Evolutionary conservation across 2,113 vertebrate genomes (phyloP).

Genomic region (Fregata magnificens): DNA sequence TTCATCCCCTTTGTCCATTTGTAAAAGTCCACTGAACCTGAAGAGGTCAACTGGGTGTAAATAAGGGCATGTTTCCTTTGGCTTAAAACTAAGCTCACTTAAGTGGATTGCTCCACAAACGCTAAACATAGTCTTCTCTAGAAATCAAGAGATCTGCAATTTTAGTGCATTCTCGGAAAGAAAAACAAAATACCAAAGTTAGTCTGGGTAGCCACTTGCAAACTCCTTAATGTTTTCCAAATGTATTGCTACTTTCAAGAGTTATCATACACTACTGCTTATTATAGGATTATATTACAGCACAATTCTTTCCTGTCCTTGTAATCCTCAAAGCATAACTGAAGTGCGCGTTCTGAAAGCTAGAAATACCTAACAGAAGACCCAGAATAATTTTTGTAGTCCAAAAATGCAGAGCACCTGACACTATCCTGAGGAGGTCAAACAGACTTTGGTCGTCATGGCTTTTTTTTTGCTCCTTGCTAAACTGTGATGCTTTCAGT

Average conservation of each 20-base stretch:
- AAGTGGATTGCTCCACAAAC: not conserved
- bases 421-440: not conserved
- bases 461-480: not conserved
- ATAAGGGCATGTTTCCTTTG: not conserved
- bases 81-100: not conserved
- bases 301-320: not conserved
- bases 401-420: not conserved
- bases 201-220: not conserved
- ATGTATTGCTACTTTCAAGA: not conserved
- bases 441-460: not conserved
- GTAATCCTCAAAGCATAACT: not conserved
- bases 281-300: not conserved
- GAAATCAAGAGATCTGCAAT: not conserved
- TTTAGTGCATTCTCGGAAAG: not conserved
- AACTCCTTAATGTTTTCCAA: not conserved
- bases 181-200: not conserved
- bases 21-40: not conserved
- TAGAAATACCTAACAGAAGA: not conserved
- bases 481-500: not conserved
- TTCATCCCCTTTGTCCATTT: not conserved
- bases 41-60: not conserved
- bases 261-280: not conserved
- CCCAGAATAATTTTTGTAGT: not conserved
- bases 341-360: not conserved
- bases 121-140: not conserved